Conservation (phyloP, 2,888 invertebrate species). For the Pristionchus entomophagus region DNA sequence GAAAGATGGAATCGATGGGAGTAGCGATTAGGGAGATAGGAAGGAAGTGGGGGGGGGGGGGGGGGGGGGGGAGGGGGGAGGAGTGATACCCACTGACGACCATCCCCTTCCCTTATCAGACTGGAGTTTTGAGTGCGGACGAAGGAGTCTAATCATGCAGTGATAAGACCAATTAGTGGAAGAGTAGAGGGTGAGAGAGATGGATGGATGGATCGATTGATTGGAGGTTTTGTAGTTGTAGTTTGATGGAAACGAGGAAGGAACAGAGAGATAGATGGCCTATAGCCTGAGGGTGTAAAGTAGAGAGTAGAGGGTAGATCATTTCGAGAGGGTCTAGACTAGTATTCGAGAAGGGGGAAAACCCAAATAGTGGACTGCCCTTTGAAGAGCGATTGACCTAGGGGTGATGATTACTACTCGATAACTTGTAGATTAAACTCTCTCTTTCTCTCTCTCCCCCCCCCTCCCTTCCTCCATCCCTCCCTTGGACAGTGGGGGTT, state of each 20-base stretch:
- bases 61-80: not conserved
- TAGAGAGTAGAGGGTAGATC: not conserved
- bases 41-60: not conserved
- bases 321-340: not conserved
- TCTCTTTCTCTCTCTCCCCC: not conserved
- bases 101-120: conserved; percentile 9
- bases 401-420: not conserved
- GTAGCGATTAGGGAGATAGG: conserved; percentile 15
- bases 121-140: conserved; percentile 12
- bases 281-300: not conserved
- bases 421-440: not conserved
- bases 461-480: not conserved
- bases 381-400: conserved; percentile 37
- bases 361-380: not conserved
- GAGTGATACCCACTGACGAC: conserved; percentile 3
- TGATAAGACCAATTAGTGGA: conserved; percentile 39
- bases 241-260: not conserved
- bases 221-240: not conserved
- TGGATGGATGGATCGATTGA: conserved; percentile 28
- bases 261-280: not conserved
- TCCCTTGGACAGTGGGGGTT: not conserved
- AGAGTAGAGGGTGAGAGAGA: too few species aligned
- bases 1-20: conserved; percentile 21
- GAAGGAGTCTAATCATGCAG: not conserved
- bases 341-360: not conserved